Evolutionary conservation across 2,888 invertebrate species (phyloP), one percentile per base, ranked within the genome.

Genomic region (Cryptus viduatorius): DNA sequence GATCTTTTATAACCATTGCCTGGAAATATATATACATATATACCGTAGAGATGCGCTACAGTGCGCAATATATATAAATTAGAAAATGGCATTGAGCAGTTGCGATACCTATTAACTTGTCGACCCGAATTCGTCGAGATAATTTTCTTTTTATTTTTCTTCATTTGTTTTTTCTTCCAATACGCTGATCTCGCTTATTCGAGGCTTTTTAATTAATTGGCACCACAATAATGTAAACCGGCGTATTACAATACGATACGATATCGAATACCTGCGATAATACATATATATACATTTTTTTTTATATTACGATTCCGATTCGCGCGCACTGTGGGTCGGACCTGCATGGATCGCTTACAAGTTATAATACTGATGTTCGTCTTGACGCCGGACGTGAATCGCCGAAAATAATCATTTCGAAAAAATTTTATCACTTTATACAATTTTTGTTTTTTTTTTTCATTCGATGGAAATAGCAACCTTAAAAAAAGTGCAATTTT

Each of bases 311-410:
- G 85, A 87, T 87, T 87, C 87, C 87, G 88, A 89, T 90, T 59
- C 88, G 89, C 90, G 89, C 88, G 90, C 92, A 91, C 90, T 92
- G 91, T 90, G 92, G 92, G 91, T 93, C 92, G 92, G 92, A 91
- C 92, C 92, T 93, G 92, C 92, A 93, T 92, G 92, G 92, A 93
- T 93, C 90, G 89, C 90, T 89, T 86, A 88, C 84, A 75, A 87
- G 86, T 84, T 83, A 85, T 81, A 86, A 87, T 88, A 85, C 86
- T 19, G 76, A 86, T 82, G 77, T 85, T 78, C 56, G 53, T 69
- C 64, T 87, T 77, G 65, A 77, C 75, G 84, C 37, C 84, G 69
- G 68, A 79, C 72, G 75, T 72, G 81, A 86, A 65, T 64, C 67
- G 31, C 59, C 71, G 71, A 71, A n/a, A 42, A 71, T 53, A 31